Evolutionary conservation across 1,140 invertebrate genomes (phyloP), one percentile per base, ranked within the genome.

Genomic region (Sesamia nonagrioides): DNA sequence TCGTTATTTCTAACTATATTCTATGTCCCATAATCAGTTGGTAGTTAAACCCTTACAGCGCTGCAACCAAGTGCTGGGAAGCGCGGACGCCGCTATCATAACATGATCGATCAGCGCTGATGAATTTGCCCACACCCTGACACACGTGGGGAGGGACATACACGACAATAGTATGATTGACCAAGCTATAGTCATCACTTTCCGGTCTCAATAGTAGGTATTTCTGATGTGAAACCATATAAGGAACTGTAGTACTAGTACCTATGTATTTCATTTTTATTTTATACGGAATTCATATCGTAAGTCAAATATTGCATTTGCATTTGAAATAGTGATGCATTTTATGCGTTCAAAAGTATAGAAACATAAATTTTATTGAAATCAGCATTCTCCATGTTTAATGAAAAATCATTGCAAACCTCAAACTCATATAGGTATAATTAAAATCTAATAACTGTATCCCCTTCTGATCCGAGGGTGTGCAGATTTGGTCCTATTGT

Each of bases 41-140:
- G 17, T 42, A 42, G 33, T 18, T 2, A 27, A 63, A 66, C 58
- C 60, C 60, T 66, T 63, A 37, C 56, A 66, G 48, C 68, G 37
- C 17, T 35, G 18, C 77, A 78, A 78, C 77, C 54, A 72, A 52
- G 69, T 27, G 33, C 35, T 27, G 48, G 27, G 56, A 63, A 42
- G 54, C 56, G 72, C 72, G 52, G 37, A 42, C 69, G 73, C 7
- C 54, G 48, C 75, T 78, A 69, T 81, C 80, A 78, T 78, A 81
- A 81, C 75, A 74, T 81, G 79, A 81, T 81, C 69, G 79, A 81
- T 81, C 75, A 73, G 79, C 40, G 40, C 69, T 74, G 69, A 77
- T 79, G 69, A 72, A 40, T 33, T 60, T 48, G 42, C 21, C 63
- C 63, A 15, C 42, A 68, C 18, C 8, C 42, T 21, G 61, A 27